Evolutionary conservation across 2,113 vertebrate species (phyloP).

Genomic region (Rhodinocichla rosea): DNA sequence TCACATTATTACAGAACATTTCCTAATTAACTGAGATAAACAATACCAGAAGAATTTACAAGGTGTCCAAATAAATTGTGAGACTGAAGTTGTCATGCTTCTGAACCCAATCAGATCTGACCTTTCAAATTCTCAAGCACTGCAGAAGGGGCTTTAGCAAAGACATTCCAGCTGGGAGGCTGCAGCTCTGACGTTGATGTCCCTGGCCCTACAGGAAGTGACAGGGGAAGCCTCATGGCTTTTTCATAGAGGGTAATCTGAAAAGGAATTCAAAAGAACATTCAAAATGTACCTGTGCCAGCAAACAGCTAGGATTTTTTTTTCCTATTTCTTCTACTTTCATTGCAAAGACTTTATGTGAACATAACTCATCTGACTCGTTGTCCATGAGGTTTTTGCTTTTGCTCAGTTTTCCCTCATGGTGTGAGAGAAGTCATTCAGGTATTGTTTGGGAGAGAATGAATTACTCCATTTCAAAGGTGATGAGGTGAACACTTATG

Average conservation of each 20-base stretch:
- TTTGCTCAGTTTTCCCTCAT: not conserved
- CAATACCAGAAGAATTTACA: not conserved
- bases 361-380: not conserved
- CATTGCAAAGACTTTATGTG: not conserved
- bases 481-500: not conserved
- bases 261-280: constrained; percentile 24
- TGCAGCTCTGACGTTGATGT: constrained; percentile 18
- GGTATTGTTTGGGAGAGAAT: not conserved
- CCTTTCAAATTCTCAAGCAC: constrained; percentile 45
- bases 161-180: constrained; percentile 59
- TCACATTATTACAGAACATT: not conserved
- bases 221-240: constrained; percentile 67
- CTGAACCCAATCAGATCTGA: not conserved
- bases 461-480: not conserved
- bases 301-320: not conserved
- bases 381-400: not conserved
- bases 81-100: not conserved
- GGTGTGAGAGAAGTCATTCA: not conserved
- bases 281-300: not conserved
- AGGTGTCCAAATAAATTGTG: not conserved
- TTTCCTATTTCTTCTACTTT: not conserved
- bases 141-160: constrained; percentile 49
- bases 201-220: constrained; percentile 62
- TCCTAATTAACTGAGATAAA: not conserved
- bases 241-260: constrained; percentile 72